A percentile compares a stretch with the other conserved stretches of the same genome.
These are phyloP conservation scores for Tenthredo distinguenda DNA, from an alignment of 2,888 invertebrate genomes.

Conservation along the genomic window DNA sequence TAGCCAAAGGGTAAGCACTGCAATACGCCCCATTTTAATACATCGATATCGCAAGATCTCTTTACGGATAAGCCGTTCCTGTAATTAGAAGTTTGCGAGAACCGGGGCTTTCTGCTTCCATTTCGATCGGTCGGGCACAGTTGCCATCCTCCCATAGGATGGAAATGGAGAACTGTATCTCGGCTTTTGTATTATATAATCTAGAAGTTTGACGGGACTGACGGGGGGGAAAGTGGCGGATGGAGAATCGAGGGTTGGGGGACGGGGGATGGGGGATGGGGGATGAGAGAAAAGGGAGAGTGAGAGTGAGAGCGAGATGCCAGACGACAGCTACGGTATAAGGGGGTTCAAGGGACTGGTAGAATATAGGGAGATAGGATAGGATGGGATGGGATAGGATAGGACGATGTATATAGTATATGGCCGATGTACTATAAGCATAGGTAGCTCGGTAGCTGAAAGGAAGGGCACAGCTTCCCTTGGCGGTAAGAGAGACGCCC, in stretches of 20 bases:
- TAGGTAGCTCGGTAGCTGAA: conserved; percentile 20
- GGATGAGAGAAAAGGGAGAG: conserved; percentile 57
- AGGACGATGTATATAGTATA: conserved; percentile 21
- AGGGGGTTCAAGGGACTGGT: conserved; percentile 65
- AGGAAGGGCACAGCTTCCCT: conserved; percentile 50
- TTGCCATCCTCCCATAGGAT: conserved; percentile 55
- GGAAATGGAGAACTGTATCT: conserved; percentile 67
- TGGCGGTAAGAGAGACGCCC: conserved; percentile 49
- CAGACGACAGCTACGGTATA: conserved; percentile 51
- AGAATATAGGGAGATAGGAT: conserved; percentile 63
- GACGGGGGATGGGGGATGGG: conserved; percentile 55
- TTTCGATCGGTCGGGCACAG: conserved; percentile 43
- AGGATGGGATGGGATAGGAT: conserved; percentile 49
- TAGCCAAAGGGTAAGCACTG: not conserved
- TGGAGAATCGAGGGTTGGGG: conserved; percentile 30
- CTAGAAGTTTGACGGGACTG: conserved; percentile 72
- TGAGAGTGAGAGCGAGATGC: conserved; percentile 62
- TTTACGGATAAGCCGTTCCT: conserved; percentile 40
- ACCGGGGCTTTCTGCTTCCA: conserved; percentile 40
- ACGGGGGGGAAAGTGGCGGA: conserved; percentile 53
- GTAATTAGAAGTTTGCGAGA: conserved; percentile 51
- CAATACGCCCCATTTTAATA: conserved; percentile 9
- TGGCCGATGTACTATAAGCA: not conserved
- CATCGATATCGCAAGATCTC: conserved; percentile 48
- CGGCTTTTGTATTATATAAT: conserved; percentile 74